Base-by-base conservation (phyloP, 1,140 invertebrate genomes). In the Drosophila grimshawi region DNA sequence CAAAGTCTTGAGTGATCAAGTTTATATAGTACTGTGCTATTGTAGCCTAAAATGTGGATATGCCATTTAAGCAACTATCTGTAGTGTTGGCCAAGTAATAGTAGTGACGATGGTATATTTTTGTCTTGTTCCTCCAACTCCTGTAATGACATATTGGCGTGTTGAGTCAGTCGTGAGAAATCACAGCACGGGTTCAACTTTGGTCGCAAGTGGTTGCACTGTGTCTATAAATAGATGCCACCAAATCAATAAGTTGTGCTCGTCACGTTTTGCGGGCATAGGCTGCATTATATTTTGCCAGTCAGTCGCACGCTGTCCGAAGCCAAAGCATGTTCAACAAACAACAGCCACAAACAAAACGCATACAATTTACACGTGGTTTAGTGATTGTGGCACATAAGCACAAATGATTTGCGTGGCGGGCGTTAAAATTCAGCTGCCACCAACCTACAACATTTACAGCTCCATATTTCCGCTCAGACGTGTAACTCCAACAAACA, bases 341-440 rank as follows among this genome's bases (percentile, higher is more conserved):
- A 48, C 64, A n/a, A 61, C 76, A 73, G 45, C 46, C 56, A 65
- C 73, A 68, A 70, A 60, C 30, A 62, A 73, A 45, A 41, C 56
- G 65, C 73, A 68, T 68, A 56, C 30, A 62, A 65, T 67, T 45
- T 51, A 5, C 29, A 69, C 67, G 60, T 70, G 35, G 43, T 53
- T 46, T n/a, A 66, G 75, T 75, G 55, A 63, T 79, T 45, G 39
- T 41, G 30, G 32, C 41, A 73, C 19, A 73, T 53, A 56, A 39
- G 49, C 70, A 39, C 75, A 63, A 78, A 92, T 91, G 91, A 76
- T 91, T 86, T 81, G 83, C 45, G 80, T 91, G 39, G 80, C 81
- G 33, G 80, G 88, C 51, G 73, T 92, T 11, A 92, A 90, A 67
- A 60, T 92, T 43, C 80, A 88, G 53, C 65, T 86, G 70, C 88